These are phyloP conservation scores for Phoenicopterus ruber DNA, from an alignment of 2,113 vertebrate species.

Conservation along the genomic window DNA sequence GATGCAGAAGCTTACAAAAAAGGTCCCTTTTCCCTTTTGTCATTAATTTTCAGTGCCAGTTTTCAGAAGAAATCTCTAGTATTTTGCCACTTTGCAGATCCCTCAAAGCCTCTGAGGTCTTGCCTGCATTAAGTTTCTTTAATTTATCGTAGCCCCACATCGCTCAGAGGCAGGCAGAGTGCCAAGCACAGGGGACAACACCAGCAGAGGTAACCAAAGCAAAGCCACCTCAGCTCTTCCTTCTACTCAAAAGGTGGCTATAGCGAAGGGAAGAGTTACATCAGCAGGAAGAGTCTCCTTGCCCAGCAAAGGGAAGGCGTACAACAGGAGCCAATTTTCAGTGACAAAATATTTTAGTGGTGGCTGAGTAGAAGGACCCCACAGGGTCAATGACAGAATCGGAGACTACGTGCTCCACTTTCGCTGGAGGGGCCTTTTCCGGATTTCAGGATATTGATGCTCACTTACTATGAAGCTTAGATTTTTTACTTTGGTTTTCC, in stretches of 20 bases:
- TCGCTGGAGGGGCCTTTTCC: neutral
- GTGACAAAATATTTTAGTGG: neutral
- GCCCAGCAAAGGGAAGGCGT: neutral
- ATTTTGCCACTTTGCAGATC: neutral
- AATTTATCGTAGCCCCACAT: neutral
- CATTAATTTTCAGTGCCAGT: slow-evolving; percentile 22
- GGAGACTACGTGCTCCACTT: neutral
- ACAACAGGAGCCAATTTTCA: neutral
- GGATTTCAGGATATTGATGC: neutral
- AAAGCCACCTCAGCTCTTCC: neutral
- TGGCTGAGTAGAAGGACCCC: neutral
- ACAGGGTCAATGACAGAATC: neutral
- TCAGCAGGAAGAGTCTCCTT: neutral
- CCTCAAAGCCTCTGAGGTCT: neutral
- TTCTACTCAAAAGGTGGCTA: neutral
- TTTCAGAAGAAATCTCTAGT: neutral
- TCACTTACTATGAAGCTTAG: neutral
- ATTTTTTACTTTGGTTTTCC: neutral
- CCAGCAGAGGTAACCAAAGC: neutral
- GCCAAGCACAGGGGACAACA: neutral
- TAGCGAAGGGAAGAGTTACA: neutral
- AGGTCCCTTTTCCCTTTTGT: slow-evolving; percentile 26
- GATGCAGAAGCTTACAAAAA: neutral
- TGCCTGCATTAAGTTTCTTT: neutral
- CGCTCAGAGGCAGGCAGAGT: neutral